Percentiles rank a stretch among this genome's conserved stretches.
Evolutionary conservation across 2,888 invertebrate genomes (phyloP).

Genomic region (Drosophila limbata): DNA sequence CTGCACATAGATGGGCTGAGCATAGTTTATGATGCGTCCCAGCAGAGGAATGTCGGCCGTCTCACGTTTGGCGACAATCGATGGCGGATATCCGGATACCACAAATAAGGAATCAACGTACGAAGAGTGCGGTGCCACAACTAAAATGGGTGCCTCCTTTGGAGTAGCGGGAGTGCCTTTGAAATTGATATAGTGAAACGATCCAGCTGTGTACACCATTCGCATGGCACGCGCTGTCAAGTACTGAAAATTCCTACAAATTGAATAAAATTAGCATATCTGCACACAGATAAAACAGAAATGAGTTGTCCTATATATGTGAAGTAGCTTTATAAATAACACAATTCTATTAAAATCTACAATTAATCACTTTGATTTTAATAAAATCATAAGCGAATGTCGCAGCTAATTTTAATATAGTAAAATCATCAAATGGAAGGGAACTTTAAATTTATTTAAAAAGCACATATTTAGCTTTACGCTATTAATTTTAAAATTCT

Average conservation of each 20-base stretch:
- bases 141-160: slow-evolving; percentile 93
- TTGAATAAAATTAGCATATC: background rate
- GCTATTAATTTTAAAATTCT: too few relatives aligned
- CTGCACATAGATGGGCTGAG: slow-evolving; percentile 97
- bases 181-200: slow-evolving; percentile 92
- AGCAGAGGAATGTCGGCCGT: slow-evolving; percentile 93
- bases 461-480: too few relatives aligned
- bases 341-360: too few relatives aligned
- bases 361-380: too few relatives aligned
- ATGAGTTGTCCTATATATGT: too few relatives aligned
- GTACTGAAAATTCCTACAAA: slow-evolving; percentile 87
- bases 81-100: slow-evolving; percentile 92
- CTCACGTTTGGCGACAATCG: slow-evolving; percentile 95
- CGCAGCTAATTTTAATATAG: too few relatives aligned
- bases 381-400: too few relatives aligned
- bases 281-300: too few relatives aligned
- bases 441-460: too few relatives aligned
- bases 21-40: slow-evolving; percentile 97
- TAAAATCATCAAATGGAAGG: too few relatives aligned
- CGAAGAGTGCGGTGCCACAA: slow-evolving; percentile 95
- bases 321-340: too few relatives aligned
- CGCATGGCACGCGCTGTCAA: slow-evolving; percentile 90
- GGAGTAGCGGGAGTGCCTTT: slow-evolving; percentile 89
- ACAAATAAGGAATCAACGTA: slow-evolving; percentile 95
- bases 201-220: slow-evolving; percentile 91